Percentiles rank a stretch among this genome's conserved stretches.
Evolutionary conservation across 2,888 invertebrate species (phyloP).

Genomic region (Cephus runcator): DNA sequence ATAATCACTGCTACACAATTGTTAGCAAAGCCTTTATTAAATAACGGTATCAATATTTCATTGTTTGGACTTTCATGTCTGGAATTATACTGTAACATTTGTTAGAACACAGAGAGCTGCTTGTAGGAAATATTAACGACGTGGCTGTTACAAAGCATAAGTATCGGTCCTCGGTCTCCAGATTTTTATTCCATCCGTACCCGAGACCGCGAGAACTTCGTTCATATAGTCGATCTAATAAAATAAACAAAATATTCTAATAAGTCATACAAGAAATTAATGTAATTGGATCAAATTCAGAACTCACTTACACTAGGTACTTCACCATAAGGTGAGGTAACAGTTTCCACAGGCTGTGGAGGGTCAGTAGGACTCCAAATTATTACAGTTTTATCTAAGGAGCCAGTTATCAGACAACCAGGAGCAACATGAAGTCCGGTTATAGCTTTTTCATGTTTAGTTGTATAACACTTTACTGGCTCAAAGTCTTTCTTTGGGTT

Average conservation of each 20-base stretch:
- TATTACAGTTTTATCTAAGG: conserved; percentile 56
- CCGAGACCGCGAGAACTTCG: conserved; percentile 55
- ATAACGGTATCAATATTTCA: conserved; percentile 10
- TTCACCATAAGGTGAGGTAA: conserved; percentile 46
- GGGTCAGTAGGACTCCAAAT: conserved; percentile 60
- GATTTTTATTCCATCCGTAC: conserved; percentile 50
- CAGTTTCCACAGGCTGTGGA: conserved; percentile 42
- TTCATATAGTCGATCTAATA: conserved; percentile 55
- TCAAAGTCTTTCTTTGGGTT: conserved; percentile 50
- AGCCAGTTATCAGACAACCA: conserved; percentile 60
- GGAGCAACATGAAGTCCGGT: conserved; percentile 51
- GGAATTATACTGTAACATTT: neutral
- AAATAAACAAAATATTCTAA: conserved; percentile 22
- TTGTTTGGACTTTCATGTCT: neutral
- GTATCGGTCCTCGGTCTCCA: conserved; percentile 49
- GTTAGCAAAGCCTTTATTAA: conserved; percentile 34
- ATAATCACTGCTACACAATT: neutral
- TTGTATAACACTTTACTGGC: conserved; percentile 45
- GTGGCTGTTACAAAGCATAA: neutral
- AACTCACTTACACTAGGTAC: conserved; percentile 51
- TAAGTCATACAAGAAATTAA: neutral
- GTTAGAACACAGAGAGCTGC: neutral
- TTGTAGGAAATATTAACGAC: neutral
- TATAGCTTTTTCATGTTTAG: conserved; percentile 53
- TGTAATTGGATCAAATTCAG: neutral